Conservation (phyloP, 1,140 invertebrate species). For the Zaprionus africanus region DNA sequence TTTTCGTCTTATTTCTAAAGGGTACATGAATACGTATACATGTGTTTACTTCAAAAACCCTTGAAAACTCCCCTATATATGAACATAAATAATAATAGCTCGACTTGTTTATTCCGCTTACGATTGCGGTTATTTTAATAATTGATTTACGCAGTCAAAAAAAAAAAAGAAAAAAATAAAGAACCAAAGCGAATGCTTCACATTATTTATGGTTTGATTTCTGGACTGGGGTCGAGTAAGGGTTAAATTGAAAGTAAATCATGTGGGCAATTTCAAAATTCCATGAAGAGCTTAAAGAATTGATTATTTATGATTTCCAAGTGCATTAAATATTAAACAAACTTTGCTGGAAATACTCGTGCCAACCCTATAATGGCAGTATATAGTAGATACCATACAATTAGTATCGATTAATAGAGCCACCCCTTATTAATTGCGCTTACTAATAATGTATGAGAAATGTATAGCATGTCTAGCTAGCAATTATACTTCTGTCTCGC, state of each 20-base stretch:
- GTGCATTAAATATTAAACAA: background rate
- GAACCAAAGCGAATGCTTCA: background rate
- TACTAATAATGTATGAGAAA: background rate
- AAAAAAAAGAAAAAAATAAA: background rate
- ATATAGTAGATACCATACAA: background rate
- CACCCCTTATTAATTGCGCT: background rate
- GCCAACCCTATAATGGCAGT: background rate
- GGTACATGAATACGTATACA: too few species aligned
- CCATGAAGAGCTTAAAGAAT: too few species aligned
- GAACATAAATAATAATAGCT: background rate
- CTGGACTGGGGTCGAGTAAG: background rate
- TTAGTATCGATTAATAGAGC: background rate
- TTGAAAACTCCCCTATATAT: background rate
- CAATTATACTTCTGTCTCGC: background rate
- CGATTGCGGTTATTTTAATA: constrained; percentile 1
- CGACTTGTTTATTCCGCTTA: background rate
- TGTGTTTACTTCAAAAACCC: background rate
- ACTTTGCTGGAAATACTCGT: background rate
- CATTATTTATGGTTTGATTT: background rate
- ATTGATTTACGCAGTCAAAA: background rate
- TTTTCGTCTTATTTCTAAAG: too few species aligned
- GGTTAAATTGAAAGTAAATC: background rate
- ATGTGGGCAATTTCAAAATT: background rate
- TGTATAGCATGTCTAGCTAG: background rate
- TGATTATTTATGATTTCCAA: too few species aligned